Conservation (phyloP, 1,140 invertebrate species). For the Euura lappo region DNA sequence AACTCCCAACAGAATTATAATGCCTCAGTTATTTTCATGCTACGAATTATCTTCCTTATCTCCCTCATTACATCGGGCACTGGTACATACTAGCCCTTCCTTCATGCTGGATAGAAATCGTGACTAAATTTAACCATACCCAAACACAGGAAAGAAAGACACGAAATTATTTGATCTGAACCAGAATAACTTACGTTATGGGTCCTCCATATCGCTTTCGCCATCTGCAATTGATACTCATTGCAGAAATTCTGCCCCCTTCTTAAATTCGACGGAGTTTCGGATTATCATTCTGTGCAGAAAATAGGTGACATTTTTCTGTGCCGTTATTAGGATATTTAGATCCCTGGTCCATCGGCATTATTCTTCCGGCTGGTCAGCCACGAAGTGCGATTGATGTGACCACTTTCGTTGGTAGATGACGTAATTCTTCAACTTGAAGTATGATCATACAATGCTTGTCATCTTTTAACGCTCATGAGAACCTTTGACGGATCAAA, state of each 20-base stretch:
- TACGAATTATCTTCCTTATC: background rate
- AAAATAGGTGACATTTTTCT: too few species aligned
- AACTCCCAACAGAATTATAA: conserved; percentile 4
- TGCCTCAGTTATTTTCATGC: background rate
- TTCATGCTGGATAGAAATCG: background rate
- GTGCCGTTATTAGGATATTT: too few species aligned
- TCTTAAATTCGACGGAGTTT: too few species aligned
- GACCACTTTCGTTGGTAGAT: background rate
- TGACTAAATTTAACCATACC: background rate
- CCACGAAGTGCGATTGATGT: background rate
- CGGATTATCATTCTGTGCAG: too few species aligned
- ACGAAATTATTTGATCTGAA: background rate
- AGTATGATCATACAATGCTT: background rate
- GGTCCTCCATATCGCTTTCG: too few species aligned
- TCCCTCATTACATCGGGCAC: background rate
- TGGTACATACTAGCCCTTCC: background rate
- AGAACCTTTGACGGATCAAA: too few species aligned
- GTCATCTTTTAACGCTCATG: too few species aligned
- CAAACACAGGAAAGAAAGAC: background rate
- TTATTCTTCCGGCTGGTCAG: background rate
- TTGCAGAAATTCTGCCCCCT: too few species aligned
- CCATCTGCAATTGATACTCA: too few species aligned
- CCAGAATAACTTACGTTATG: too few species aligned
- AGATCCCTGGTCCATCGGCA: background rate
- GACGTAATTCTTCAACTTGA: background rate